Percentiles rank a stretch among this genome's conserved stretches.
Evolutionary conservation across 2,113 vertebrate species (phyloP).

Genomic region (Charadrius vociferus): DNA sequence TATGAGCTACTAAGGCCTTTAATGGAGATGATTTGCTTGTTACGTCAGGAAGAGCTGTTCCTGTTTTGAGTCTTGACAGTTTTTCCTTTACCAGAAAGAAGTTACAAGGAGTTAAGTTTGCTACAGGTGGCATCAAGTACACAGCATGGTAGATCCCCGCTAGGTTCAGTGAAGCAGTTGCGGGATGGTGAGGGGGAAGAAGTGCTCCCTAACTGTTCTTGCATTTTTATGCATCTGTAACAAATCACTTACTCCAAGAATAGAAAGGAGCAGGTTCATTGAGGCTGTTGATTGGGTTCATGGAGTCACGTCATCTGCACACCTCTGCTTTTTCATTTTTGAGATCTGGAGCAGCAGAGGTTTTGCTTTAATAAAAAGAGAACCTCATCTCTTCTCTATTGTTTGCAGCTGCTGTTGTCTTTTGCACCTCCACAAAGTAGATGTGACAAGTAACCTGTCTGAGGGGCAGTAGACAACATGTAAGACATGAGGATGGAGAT

Average conservation of each 20-base stretch:
- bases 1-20: not conserved
- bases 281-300: not conserved
- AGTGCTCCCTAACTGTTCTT: not conserved
- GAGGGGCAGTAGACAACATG: not conserved
- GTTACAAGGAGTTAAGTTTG: not conserved
- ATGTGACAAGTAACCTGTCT: not conserved
- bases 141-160: not conserved
- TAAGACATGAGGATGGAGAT: not conserved
- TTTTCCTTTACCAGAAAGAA: not conserved
- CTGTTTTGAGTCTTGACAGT: not conserved
- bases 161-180: not conserved
- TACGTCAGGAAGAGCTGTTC: not conserved
- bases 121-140: not conserved
- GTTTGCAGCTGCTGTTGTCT: not conserved
- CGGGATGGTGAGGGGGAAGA: not conserved
- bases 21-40: not conserved
- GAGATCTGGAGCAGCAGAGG: not conserved
- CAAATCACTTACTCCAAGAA: not conserved
- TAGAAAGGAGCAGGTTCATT: not conserved
- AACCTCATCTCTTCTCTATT: not conserved
- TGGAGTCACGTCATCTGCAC: not conserved
- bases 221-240: not conserved
- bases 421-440: not conserved
- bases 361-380: not conserved
- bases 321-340: not conserved